phyloP scores from a whole-genome alignment of 2,888 invertebrate genomes.

The Busseola fusca region DNA sequence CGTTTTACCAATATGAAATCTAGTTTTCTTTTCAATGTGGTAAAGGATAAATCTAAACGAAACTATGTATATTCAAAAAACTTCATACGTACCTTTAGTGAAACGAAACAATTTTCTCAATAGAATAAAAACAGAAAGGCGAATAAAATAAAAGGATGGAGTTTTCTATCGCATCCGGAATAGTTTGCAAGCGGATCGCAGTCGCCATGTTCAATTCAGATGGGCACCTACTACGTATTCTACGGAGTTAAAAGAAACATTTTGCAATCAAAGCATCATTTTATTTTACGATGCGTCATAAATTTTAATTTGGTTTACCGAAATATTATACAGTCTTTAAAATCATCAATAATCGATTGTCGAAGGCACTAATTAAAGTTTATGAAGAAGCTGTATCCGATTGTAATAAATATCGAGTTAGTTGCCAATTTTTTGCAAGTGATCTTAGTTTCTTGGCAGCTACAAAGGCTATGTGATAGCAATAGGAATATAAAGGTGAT shows the following conservation, averaged over 20 bases:
- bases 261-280: constrained; percentile 40
- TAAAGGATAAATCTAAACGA: constrained; percentile 13
- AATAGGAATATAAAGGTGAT: constrained; percentile 59
- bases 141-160: constrained; percentile 85
- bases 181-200: constrained; percentile 86
- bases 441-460: neutral
- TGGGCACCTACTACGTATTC: constrained; percentile 73
- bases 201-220: constrained; percentile 82
- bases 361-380: constrained; percentile 35
- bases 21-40: rapidly evolving
- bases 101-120: constrained; percentile 80
- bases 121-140: constrained; percentile 82
- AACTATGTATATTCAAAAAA: constrained; percentile 33
- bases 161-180: constrained; percentile 84
- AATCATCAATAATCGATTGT: constrained; percentile 25
- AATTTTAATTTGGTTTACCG: constrained; percentile 42
- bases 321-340: constrained; percentile 30
- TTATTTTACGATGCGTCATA: constrained; percentile 48
- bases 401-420: constrained; percentile 17
- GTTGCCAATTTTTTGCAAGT: constrained; percentile 2
- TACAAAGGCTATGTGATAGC: constrained; percentile 38
- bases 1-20: neutral
- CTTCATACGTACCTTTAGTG: constrained; percentile 39
- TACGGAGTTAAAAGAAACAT: constrained; percentile 19
- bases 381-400: constrained; percentile 35